These are phyloP conservation scores for Nematostella vectensis DNA, from an alignment of 92 coral and sea anemone species.

Conservation along the genomic window DNA sequence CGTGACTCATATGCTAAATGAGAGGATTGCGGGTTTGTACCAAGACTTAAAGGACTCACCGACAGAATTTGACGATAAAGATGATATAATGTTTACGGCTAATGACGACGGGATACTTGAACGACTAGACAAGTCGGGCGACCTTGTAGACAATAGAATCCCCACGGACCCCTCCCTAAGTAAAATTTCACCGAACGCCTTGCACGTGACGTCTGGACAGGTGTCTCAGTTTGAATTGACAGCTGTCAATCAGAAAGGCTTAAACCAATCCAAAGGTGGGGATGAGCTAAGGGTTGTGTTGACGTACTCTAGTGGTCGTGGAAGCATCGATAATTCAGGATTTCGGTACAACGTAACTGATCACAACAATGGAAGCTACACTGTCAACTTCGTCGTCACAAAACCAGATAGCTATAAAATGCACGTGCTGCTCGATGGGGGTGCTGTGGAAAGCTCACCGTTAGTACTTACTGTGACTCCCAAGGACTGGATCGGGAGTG, in stretches of 20 bases:
- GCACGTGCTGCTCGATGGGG: slow-evolving; percentile 47
- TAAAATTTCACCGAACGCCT: slow-evolving; percentile 19
- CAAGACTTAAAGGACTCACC: slow-evolving; percentile 20
- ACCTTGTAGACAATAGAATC: slow-evolving; percentile 2
- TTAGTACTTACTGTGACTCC: slow-evolving; percentile 53
- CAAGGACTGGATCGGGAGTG: slow-evolving; percentile 69
- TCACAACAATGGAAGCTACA: slow-evolving; percentile 48
- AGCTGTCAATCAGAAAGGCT: slow-evolving; percentile 49
- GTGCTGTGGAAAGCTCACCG: slow-evolving; percentile 46
- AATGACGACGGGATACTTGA: slow-evolving; percentile 11
- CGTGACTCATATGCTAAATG: slow-evolving; percentile 35
- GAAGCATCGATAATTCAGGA: slow-evolving; percentile 42
- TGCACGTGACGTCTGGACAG: slow-evolving; percentile 48
- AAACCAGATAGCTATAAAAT: slow-evolving; percentile 50
- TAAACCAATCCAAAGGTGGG: slow-evolving; percentile 53
- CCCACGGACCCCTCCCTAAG: slow-evolving; percentile 50
- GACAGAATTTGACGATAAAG: neutral
- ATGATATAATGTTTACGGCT: slow-evolving; percentile 9
- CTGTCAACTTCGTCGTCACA: slow-evolving; percentile 45
- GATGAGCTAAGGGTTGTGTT: slow-evolving; percentile 34
- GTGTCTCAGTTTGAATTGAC: slow-evolving; percentile 52
- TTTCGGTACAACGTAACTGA: slow-evolving; percentile 50
- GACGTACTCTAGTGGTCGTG: slow-evolving; percentile 22
- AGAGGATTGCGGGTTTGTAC: slow-evolving; percentile 25
- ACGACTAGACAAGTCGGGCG: slow-evolving; percentile 14